Evolutionary conservation across 1,140 invertebrate genomes (phyloP), one percentile per base, ranked within the genome.

Genomic region (Rhopalosiphum padi): DNA sequence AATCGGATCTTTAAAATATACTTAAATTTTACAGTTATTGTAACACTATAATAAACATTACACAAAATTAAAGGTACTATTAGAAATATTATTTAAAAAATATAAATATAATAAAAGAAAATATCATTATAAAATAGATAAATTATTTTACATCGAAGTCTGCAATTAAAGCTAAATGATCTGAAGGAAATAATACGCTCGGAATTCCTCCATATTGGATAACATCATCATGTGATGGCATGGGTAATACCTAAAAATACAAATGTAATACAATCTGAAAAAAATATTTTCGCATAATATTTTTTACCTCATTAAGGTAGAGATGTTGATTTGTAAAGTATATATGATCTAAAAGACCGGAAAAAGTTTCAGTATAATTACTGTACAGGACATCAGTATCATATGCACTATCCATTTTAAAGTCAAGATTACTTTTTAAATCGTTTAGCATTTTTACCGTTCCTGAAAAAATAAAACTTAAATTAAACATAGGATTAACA

Each of bases 121-220:
- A 48, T 48, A 46, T n/a, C n/a, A 88, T 8, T 18, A 35, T 48
- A 51, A 51, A 51, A 51, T 51, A 18, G 1, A 51, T 48, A 9
- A 6, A 46, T 43, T 93, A 94, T 87, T 95, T 96, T 96, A 97
- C 97, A 93, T 96, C 95, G 55, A 99, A 95, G 96, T 99, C 98
- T 89, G 97, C 97, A 93, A 99, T 96, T 88, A 99, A 95, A 90
- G 98, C 97, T 94, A 99, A 95, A 95, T 99, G 99, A 96, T 99
- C 99, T 35, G 98, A 99, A 2, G 98, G 98, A 95, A 97, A 98
- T 21, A 97, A 96, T 35, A 97, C 95, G 94, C 97, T 99, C 5
- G 98, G 99, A 94, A 99, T 96, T 23, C 97, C 98, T 85, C 95
- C 95, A 94, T 98, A 95, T 60, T 96, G 95, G 88, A 95, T 96